Base-by-base conservation (phyloP, 2,113 vertebrate species). In the Anolis carolinensis region DNA sequence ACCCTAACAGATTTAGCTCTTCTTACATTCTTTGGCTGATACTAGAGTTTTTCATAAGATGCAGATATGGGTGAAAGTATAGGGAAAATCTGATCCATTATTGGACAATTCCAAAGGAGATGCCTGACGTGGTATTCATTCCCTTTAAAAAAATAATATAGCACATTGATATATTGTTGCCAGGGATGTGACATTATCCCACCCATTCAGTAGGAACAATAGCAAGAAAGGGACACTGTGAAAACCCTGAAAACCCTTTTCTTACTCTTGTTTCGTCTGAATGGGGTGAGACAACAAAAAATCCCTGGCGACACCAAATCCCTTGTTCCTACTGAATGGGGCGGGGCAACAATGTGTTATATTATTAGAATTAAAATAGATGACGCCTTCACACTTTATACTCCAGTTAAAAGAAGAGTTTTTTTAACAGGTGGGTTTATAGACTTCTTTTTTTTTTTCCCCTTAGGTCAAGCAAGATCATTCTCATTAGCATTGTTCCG, bases 401-500 rank as follows among this genome's bases (percentile, higher is more conserved):
- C 84, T 50, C 48, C 32, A 50, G 59, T 68, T 44, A 68, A 74
- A 81, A 27, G 71, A 10, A 75, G 25, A 39, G 32, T 81, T 81
- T 88, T 50, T 70, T 76, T 48, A 74, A 14, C 77, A 74, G 44
- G 82, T 80, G 59, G 16, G 30, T 52, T 65, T 73, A 52, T 79
- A 72, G 55, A 79, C 68, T 30, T 39, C 63, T 75, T 71, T 50
- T 16, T 11, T 5, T 18, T 3, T 3, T 65, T 25, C 55, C 25
- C 48, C 48, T 48, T 39, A 30, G 67, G 70, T 74, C 82, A 81
- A 4, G 13, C 39, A 67, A 80, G 78, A 85, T 39, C 59, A 80
- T 39, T 80, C 27, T 55, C 48, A 81, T 88, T 88, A 79, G 48
- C 71, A 81, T 34, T 88, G 78, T 67, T 70, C 71, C 11, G 27